Conservation (phyloP, 2,113 vertebrate genomes). For the Xiphorhynchus elegans region DNA sequence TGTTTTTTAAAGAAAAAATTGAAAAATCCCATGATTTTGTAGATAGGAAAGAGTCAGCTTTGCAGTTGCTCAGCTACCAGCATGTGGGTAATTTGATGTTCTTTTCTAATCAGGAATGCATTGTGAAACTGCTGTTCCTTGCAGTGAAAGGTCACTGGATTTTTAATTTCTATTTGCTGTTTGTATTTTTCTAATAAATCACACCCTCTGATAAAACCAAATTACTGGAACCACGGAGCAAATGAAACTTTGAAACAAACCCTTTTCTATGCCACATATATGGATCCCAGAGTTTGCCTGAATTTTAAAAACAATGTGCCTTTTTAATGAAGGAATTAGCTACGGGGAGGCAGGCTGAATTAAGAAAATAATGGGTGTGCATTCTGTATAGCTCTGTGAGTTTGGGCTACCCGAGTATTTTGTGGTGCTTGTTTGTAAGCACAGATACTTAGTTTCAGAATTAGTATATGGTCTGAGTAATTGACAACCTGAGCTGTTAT, state of each 20-base stretch:
- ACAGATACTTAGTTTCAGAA: slow-evolving; percentile 1
- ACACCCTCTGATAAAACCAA: slow-evolving; percentile 3
- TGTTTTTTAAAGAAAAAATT: background rate
- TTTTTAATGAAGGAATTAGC: background rate
- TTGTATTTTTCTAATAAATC: slow-evolving; percentile 45
- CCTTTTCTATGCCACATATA: background rate
- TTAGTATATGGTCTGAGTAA: background rate
- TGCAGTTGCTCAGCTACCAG: slow-evolving; percentile 35
- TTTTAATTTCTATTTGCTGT: slow-evolving; percentile 14
- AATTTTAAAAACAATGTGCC: background rate
- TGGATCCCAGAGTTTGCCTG: background rate
- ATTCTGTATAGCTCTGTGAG: background rate
- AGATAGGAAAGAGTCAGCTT: slow-evolving; percentile 13
- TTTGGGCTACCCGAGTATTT: background rate
- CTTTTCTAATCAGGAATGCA: slow-evolving; percentile 44
- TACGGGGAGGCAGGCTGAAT: background rate
- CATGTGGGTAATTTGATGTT: slow-evolving; percentile 42
- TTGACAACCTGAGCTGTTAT: background rate
- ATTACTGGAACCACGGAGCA: background rate
- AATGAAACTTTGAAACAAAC: slow-evolving; percentile 8
- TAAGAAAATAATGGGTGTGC: background rate
- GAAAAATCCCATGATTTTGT: background rate
- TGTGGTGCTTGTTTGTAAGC: slow-evolving; percentile 27
- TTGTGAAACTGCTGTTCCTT: slow-evolving; percentile 28
- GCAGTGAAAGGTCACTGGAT: slow-evolving; percentile 19